phyloP scores from a whole-genome alignment of 2,113 vertebrate genomes.

The Alligator sinensis region DNA sequence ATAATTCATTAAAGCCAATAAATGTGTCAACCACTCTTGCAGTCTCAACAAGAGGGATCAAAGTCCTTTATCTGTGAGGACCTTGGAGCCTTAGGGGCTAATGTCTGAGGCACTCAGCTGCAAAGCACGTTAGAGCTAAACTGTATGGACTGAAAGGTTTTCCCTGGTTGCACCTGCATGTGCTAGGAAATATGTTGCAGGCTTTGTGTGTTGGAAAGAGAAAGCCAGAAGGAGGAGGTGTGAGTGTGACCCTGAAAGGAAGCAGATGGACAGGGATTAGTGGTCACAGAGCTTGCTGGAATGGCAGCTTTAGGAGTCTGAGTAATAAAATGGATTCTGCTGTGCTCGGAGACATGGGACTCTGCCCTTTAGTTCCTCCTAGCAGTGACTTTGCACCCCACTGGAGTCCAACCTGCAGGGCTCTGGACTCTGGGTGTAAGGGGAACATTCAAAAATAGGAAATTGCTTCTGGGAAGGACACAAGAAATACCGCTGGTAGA shows the following conservation, averaged over 20 bases:
- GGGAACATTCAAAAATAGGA: background rate
- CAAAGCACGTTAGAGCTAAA: background rate
- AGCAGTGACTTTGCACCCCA: background rate
- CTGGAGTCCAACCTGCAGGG: background rate
- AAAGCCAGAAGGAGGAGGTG: background rate
- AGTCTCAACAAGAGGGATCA: background rate
- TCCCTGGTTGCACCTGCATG: background rate
- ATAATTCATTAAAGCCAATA: background rate
- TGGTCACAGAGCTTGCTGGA: background rate
- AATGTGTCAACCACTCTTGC: background rate
- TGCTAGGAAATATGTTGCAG: background rate
- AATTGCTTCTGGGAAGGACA: background rate
- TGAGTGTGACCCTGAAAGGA: background rate
- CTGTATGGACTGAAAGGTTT: background rate
- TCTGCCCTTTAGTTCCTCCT: background rate
- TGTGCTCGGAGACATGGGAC: background rate
- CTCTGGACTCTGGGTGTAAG: background rate
- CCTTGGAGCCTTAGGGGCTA: background rate
- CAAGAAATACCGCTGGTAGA: background rate
- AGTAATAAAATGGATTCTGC: background rate
- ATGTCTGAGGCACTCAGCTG: background rate
- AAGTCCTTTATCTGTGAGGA: background rate
- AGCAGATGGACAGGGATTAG: fast-evolving
- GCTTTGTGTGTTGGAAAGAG: background rate
- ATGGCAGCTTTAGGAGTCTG: background rate